Percentiles rank a stretch among this genome's conserved stretches.
These are phyloP conservation scores for Pyralis farinalis DNA, from an alignment of 2,888 invertebrate species.

Conservation along the genomic window DNA sequence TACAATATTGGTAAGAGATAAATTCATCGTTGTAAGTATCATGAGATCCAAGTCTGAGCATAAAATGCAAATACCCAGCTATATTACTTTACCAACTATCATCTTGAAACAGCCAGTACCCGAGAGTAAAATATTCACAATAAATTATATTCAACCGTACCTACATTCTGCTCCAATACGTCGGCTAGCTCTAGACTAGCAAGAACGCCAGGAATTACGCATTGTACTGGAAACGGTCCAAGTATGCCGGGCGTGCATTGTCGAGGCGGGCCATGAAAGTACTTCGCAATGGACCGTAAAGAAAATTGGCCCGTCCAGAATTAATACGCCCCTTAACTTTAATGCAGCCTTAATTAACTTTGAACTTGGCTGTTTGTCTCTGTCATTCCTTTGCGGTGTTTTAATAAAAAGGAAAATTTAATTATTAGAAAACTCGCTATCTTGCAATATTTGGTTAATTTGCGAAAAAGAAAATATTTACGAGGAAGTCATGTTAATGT, in stretches of 20 bases:
- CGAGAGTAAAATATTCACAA: not conserved
- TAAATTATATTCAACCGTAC: not conserved
- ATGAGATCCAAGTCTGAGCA: not conserved
- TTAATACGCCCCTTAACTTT: conserved; percentile 26
- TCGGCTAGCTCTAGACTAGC: not conserved
- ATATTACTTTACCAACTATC: too few species aligned
- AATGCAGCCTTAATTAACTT: conserved; percentile 26
- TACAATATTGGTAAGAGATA: too few species aligned
- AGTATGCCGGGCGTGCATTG: not conserved
- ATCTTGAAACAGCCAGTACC: too few species aligned
- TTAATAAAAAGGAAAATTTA: conserved; percentile 9
- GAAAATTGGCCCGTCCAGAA: conserved; percentile 11
- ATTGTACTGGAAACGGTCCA: conserved; percentile 3
- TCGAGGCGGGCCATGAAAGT: not conserved
- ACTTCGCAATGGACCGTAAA: conserved; percentile 6
- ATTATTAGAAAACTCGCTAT: conserved; percentile 3
- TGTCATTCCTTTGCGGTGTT: conserved; percentile 6
- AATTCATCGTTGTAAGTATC: not conserved
- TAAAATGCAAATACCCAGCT: too few species aligned
- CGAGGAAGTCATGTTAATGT: too few species aligned
- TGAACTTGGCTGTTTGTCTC: conserved; percentile 10
- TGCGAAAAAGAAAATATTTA: too few species aligned
- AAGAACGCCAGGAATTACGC: not conserved
- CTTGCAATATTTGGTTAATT: not conserved
- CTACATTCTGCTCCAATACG: not conserved